Percentiles rank a stretch among this genome's conserved stretches.
These are phyloP conservation scores for Criorhina ranunculi DNA, from an alignment of 2,888 invertebrate genomes.

Conservation along the genomic window DNA sequence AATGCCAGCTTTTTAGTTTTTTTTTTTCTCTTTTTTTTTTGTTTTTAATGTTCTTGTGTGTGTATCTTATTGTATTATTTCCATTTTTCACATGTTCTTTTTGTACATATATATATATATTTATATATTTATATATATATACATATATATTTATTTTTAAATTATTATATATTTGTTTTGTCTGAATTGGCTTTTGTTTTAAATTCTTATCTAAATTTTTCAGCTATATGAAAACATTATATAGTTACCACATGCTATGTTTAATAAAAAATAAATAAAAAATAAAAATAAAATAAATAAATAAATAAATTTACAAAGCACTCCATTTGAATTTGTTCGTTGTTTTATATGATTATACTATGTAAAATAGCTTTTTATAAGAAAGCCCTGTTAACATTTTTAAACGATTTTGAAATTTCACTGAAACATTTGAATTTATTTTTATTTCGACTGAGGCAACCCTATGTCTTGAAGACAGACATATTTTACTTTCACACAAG, in stretches of 20 bases:
- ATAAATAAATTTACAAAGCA: slow-evolving; percentile 73
- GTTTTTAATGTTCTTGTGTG: slow-evolving; percentile 52
- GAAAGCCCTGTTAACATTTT: no score
- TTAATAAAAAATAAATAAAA: no score
- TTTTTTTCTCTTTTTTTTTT: slow-evolving; percentile 10
- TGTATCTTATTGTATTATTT: slow-evolving; percentile 48
- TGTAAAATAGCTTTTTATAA: no score
- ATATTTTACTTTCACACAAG: no score
- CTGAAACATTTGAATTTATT: no score
- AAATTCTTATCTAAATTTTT: slow-evolving; percentile 14
- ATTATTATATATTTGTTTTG: slow-evolving; percentile 22
- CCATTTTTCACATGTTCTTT: slow-evolving; percentile 46
- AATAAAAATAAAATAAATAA: neutral
- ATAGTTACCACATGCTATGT: slow-evolving; percentile 37
- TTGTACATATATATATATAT: no score
- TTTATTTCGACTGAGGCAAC: no score
- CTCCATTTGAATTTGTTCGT: slow-evolving; percentile 65
- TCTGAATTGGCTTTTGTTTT: slow-evolving; percentile 18
- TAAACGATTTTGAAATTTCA: no score
- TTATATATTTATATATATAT: slow-evolving; percentile 7
- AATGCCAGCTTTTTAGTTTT: slow-evolving; percentile 61
- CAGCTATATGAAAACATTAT: slow-evolving; percentile 38
- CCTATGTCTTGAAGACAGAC: no score
- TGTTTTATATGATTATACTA: slow-evolving; percentile 3
- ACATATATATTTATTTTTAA: slow-evolving; percentile 2